These are phyloP conservation scores for Cepaea nemoralis DNA, from an alignment of 1,140 invertebrate genomes.

Conservation along the genomic window DNA sequence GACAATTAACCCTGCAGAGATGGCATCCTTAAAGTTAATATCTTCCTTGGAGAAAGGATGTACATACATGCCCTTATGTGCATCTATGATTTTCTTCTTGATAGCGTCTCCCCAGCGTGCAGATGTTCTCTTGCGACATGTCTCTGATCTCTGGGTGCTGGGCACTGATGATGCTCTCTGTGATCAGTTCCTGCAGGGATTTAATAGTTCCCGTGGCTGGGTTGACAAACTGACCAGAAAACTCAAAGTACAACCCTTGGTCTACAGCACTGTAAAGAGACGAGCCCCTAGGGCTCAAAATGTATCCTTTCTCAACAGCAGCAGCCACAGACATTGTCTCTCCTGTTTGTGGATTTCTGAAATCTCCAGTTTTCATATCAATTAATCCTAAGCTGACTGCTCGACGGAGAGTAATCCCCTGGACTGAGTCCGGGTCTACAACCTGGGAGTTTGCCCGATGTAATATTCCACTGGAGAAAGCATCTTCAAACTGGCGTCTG, in stretches of 20 bases:
- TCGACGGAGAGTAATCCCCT: constrained; percentile 63
- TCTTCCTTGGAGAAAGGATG: constrained; percentile 68
- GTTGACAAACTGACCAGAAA: constrained; percentile 85
- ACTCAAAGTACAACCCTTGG: constrained; percentile 86
- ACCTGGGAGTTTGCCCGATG: constrained; percentile 65
- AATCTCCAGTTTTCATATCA: constrained; percentile 84
- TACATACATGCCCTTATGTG: constrained; percentile 78
- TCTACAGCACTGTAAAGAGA: constrained; percentile 88
- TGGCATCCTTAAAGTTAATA: constrained; percentile 81
- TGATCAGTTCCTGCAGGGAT: constrained; percentile 86
- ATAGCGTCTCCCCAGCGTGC: constrained; percentile 77
- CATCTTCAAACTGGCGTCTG: constrained; percentile 60
- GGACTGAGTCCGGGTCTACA: constrained; percentile 65
- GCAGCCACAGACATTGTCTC: constrained; percentile 84
- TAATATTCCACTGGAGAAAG: constrained; percentile 62
- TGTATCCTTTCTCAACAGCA: constrained; percentile 76
- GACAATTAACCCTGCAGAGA: constrained; percentile 79
- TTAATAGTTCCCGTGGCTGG: constrained; percentile 80
- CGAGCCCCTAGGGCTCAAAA: constrained; percentile 72
- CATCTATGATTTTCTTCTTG: constrained; percentile 81
- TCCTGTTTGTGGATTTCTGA: constrained; percentile 86
- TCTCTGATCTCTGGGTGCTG: constrained; percentile 81
- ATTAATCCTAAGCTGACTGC: constrained; percentile 67
- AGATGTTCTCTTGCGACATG: constrained; percentile 56
- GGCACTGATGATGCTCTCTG: constrained; percentile 75